These are phyloP conservation scores for Fringilla coelebs DNA, from an alignment of 2,797 vertebrate genomes.

Conservation along the genomic window DNA sequence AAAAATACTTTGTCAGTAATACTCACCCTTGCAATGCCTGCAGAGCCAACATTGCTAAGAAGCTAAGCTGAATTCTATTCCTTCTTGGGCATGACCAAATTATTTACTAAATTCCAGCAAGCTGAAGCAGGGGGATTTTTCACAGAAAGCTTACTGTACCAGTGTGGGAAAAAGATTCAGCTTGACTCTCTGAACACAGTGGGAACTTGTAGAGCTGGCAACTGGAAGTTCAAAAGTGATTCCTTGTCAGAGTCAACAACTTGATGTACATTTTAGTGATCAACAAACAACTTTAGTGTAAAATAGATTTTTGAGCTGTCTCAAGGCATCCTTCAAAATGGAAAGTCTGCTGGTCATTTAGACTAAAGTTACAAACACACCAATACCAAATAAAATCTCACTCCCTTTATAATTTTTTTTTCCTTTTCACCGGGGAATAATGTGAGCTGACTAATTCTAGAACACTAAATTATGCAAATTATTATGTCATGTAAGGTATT, in stretches of 20 bases:
- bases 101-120: constrained; percentile 30
- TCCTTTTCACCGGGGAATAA: not conserved
- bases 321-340: not conserved
- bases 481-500: not conserved
- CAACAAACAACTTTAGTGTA: not conserved
- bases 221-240: not conserved
- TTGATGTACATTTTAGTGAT: not conserved
- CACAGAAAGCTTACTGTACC: not conserved
- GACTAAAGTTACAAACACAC: not conserved
- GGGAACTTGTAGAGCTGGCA: not conserved
- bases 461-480: not conserved
- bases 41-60: not conserved
- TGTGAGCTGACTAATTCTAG: not conserved
- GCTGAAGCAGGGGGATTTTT: not conserved
- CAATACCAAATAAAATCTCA: not conserved
- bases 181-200: not conserved
- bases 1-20: not conserved
- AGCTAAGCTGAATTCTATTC: not conserved
- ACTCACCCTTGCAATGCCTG: not conserved
- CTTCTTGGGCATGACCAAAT: not conserved
- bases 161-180: not conserved
- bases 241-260: not conserved
- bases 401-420: not conserved
- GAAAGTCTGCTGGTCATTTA: not conserved
- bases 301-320: not conserved